Conservation (phyloP, 1,140 invertebrate species). For the Lasioglossum albipes region DNA sequence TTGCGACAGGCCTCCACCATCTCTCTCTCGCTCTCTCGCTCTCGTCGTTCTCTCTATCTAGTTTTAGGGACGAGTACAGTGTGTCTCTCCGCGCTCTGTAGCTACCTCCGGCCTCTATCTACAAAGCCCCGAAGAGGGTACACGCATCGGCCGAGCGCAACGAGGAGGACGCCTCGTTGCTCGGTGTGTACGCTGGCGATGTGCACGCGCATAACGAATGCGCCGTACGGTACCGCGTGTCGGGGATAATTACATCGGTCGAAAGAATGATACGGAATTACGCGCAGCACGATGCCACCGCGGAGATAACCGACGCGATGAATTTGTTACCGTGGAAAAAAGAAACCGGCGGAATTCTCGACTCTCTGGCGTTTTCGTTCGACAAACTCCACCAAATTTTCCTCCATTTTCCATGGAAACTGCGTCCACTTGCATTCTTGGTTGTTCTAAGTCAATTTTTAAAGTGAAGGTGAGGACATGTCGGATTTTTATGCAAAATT, state of each 20-base stretch:
- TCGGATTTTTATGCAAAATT: too few relatives aligned
- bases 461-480: too few relatives aligned
- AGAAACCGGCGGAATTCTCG: constrained; percentile 17
- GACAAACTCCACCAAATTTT: too few relatives aligned
- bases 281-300: constrained; percentile 56
- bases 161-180: neutral
- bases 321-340: constrained; percentile 61
- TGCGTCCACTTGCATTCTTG: too few relatives aligned
- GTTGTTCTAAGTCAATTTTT: too few relatives aligned
- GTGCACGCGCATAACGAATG: constrained; percentile 64
- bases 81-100: neutral
- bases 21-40: neutral
- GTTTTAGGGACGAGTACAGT: neutral
- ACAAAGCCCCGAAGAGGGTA: neutral
- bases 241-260: constrained; percentile 65
- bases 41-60: neutral
- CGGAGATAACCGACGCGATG: constrained; percentile 52
- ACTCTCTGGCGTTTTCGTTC: neutral
- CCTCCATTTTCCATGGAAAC: too few relatives aligned
- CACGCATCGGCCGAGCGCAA: constrained; percentile 47
- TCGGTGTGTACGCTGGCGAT: constrained; percentile 11
- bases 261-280: constrained; percentile 67
- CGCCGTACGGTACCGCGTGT: constrained; percentile 63
- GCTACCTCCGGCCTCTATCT: neutral
- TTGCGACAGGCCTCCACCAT: constrained; percentile 60